Percentiles rank a stretch among this genome's conserved stretches.
Evolutionary conservation across 35 echinoderm and acorn worm species (phyloP).

Genomic region (Chiridota heheva): DNA sequence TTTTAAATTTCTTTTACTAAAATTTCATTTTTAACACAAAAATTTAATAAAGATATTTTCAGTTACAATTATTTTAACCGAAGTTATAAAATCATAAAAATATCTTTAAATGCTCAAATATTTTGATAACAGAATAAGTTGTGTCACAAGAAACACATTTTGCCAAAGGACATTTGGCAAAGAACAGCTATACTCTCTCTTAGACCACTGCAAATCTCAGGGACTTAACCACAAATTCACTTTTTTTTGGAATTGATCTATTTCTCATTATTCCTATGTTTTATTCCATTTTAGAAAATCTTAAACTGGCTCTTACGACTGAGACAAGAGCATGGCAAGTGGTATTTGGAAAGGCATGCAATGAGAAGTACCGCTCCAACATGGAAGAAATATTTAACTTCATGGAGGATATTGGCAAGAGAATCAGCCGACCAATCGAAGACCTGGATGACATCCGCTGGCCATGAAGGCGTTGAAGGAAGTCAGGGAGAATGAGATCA

Average conservation of each 20-base stretch:
- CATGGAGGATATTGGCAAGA: slow-evolving; percentile 86
- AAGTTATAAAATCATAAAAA: too few species aligned
- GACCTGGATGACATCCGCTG: slow-evolving; percentile 97
- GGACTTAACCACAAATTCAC: background rate
- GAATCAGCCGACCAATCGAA: slow-evolving; percentile 86
- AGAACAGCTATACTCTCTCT: too few species aligned
- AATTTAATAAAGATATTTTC: too few species aligned
- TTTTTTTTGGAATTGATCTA: too few species aligned
- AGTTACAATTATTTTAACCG: too few species aligned
- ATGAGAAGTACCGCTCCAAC: slow-evolving; percentile 82
- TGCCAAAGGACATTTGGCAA: too few species aligned
- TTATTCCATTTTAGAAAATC: slow-evolving; percentile 83
- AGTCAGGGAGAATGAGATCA: slow-evolving; percentile 95
- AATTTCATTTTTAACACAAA: too few species aligned
- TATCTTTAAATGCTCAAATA: too few species aligned
- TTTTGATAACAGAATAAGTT: too few species aligned
- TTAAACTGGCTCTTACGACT: slow-evolving; percentile 88
- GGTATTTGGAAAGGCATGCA: slow-evolving; percentile 81
- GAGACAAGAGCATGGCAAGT: slow-evolving; percentile 97
- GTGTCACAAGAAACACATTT: too few species aligned
- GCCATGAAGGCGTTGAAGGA: slow-evolving; percentile 94
- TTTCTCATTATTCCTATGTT: background rate
- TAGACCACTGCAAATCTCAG: background rate
- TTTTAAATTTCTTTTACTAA: too few species aligned
- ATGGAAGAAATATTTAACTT: slow-evolving; percentile 98